Evolutionary conservation across 64 coral and sea anemone species (phyloP), one percentile per base, ranked within the genome.

Genomic region (Dendrophyllia cribrosa): DNA sequence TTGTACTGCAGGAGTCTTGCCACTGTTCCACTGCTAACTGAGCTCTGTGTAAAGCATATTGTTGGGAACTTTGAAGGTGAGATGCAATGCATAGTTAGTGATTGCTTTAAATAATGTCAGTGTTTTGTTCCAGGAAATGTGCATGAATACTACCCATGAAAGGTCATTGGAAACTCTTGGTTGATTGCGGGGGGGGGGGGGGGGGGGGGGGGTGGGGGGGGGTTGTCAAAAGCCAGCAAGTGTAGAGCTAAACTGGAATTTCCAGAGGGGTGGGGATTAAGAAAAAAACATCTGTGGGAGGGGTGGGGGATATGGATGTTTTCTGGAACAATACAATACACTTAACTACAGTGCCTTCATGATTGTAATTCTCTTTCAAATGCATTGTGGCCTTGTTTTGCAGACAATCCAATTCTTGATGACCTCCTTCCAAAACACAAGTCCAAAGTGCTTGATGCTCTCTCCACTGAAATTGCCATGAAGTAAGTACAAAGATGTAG

Each of bases 21-120:
- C 46, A 99, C 97, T 51, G 97, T 99, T 76, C 97, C 97, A 55
- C 75, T 99, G 58, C 94, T 99, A 21, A 99, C 97, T 83, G 97
- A 99, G 34, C 91, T 99, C 19, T 99, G 97, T 77, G 86, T 99
- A 43, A 91, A 95, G 66, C 94, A 99, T 52, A 99, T 99, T 85
- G 94, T 99, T 58, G 56, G 59, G 17, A 87, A 86, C 19, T 99
- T 99, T 96, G 91, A 95, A 87, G 97, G 97, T 96, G 70, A 91
- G 59, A 46, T 88, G 63, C 4, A 23, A 51, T 16, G 3, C 9
- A 66, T 66, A 9, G 6, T 14, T 4, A 15, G 23, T 43, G 60
- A 13, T 44, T 26, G 15, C 19, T 15, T 34, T 14, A 44, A n/a
- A 8, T 61, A 43, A 22, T 64, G 53, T 21, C 14, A 43, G 7